Percentiles rank a stretch among this genome's conserved stretches.
Conservation (phyloP, 2,888 invertebrate species). For the Ceramica pisi region DNA sequence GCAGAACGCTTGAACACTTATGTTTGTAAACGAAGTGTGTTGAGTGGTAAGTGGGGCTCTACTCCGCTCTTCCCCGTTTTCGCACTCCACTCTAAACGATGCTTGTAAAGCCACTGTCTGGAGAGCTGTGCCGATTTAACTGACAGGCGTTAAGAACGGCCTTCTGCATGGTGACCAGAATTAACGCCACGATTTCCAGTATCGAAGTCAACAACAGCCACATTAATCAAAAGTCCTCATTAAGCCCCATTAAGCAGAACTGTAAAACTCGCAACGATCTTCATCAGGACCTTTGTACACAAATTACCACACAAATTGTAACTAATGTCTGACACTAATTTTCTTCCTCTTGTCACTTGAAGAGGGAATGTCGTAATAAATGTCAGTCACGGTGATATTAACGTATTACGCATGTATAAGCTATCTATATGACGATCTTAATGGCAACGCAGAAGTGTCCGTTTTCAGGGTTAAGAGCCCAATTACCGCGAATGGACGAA, state of each 20-base stretch:
- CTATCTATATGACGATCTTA: slow-evolving; percentile 62
- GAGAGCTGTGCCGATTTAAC: slow-evolving; percentile 6
- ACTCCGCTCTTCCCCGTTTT: slow-evolving; percentile 17
- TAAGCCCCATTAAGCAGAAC: slow-evolving; percentile 32
- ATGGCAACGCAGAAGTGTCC: slow-evolving; percentile 43
- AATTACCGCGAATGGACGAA: slow-evolving; percentile 54
- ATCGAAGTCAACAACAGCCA: slow-evolving; percentile 15
- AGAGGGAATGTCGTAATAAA: slow-evolving; percentile 53
- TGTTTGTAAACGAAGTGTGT: slow-evolving; percentile 34
- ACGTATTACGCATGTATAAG: slow-evolving; percentile 52
- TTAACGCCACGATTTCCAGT: slow-evolving; percentile 31
- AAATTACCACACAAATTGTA: slow-evolving; percentile 62
- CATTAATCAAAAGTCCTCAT: slow-evolving; percentile 55
- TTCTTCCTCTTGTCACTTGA: slow-evolving; percentile 58
- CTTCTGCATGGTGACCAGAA: slow-evolving; percentile 32
- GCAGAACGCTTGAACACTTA: slow-evolving; percentile 28
- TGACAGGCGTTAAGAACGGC: slow-evolving; percentile 16
- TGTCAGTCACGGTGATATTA: slow-evolving; percentile 58
- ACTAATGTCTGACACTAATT: slow-evolving; percentile 65
- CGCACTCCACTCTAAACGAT: slow-evolving; percentile 32
- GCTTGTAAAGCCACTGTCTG: slow-evolving; percentile 22
- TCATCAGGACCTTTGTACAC: slow-evolving; percentile 56
- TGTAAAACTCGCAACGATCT: slow-evolving; percentile 53
- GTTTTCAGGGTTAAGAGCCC: slow-evolving; percentile 58
- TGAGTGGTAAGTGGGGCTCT: slow-evolving; percentile 25